Conservation (phyloP, 2,797 vertebrate genomes). For the Syngnathus rostellatus region DNA sequence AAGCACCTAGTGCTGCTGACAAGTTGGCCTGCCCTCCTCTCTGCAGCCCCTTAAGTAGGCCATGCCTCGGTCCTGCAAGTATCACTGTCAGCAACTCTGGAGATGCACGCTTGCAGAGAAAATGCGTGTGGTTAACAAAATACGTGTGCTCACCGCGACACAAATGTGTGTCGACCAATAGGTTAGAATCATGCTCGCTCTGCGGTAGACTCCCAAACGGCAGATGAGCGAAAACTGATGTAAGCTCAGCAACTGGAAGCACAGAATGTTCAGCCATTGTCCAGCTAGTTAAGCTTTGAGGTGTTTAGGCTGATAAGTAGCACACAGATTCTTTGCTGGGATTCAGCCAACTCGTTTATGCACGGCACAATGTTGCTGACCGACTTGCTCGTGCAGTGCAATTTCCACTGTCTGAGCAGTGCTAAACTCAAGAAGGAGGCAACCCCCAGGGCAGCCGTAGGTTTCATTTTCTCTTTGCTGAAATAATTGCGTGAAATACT, state of each 20-base stretch:
- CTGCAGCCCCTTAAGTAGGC: conserved; percentile 69
- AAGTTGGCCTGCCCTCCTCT: conserved; percentile 66
- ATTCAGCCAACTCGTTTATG: conserved; percentile 38
- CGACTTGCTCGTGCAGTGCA: conserved; percentile 24
- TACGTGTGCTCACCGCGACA: conserved; percentile 37
- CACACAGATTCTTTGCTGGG: conserved; percentile 35
- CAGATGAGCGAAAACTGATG: conserved; percentile 34
- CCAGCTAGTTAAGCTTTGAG: conserved; percentile 49
- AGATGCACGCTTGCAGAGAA: conserved; percentile 62
- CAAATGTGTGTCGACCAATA: conserved; percentile 46
- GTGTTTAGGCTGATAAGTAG: conserved; percentile 50
- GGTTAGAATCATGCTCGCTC: conserved; percentile 11
- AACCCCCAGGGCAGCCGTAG: background rate
- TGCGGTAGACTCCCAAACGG: conserved; percentile 6
- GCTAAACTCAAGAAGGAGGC: background rate
- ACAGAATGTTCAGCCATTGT: conserved; percentile 52
- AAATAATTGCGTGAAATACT: conserved; percentile 43
- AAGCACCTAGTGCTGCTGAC: conserved; percentile 72
- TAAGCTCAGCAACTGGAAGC: conserved; percentile 39
- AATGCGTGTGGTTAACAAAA: conserved; percentile 61
- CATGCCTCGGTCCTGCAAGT: conserved; percentile 66
- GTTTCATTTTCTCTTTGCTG: conserved; percentile 36
- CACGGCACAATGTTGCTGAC: conserved; percentile 29
- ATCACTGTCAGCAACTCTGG: conserved; percentile 71
- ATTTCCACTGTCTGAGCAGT: conserved; percentile 28